Conservation (phyloP, 2,113 vertebrate genomes). For the Mobula birostris region DNA sequence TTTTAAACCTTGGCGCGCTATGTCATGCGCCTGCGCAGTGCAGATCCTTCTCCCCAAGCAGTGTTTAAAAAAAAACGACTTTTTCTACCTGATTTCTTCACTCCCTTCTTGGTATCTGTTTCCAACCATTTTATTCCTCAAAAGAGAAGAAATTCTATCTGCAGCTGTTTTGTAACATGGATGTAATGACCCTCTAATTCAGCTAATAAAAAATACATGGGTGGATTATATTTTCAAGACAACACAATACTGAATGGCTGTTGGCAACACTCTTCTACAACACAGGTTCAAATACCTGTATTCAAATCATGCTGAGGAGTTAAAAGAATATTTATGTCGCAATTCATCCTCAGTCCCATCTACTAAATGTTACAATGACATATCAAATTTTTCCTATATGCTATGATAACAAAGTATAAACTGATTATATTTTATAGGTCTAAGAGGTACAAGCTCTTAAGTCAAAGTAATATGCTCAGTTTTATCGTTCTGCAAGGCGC, state of each 20-base stretch:
- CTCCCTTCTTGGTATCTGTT: background rate
- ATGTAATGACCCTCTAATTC: constrained; percentile 61
- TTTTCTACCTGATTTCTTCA: too few species aligned
- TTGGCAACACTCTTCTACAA: background rate
- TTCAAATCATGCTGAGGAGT: background rate
- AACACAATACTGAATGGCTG: background rate
- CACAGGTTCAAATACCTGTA: background rate
- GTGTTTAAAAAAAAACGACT: too few species aligned
- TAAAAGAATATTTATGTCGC: background rate
- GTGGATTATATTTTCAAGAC: constrained; percentile 39
- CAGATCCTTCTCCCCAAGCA: too few species aligned
- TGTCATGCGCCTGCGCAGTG: too few species aligned
- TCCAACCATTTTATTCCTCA: background rate
- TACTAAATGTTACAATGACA: background rate
- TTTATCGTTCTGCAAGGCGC: background rate
- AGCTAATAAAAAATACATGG: constrained; percentile 54
- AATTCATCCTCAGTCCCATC: background rate
- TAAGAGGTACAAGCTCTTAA: background rate
- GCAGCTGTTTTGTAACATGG: constrained; percentile 47
- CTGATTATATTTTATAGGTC: background rate
- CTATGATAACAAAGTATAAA: too few species aligned
- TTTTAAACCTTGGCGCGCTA: too few species aligned
- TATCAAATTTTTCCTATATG: too few species aligned
- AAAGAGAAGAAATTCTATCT: constrained; percentile 49
- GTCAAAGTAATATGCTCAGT: background rate